Conservation (phyloP, 2,113 vertebrate species). For the Podocnemis expansa region DNA sequence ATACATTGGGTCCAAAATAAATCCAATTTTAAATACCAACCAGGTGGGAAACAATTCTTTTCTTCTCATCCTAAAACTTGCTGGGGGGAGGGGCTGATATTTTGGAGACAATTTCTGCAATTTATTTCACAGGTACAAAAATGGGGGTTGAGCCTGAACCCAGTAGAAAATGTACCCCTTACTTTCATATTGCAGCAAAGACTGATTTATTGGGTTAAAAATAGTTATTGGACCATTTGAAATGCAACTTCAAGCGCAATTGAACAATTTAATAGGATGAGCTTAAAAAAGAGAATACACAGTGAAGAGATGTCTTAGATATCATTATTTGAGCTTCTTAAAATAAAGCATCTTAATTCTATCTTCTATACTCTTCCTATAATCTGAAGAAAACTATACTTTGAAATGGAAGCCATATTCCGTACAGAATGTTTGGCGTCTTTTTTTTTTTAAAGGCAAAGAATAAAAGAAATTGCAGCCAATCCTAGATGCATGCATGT, state of each 20-base stretch:
- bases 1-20: neutral
- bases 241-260: neutral
- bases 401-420: no score
- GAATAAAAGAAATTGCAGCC: neutral
- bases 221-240: neutral
- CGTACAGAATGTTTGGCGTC: no score
- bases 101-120: neutral
- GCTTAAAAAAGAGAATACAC: neutral
- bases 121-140: neutral
- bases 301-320: neutral
- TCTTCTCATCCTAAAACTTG: neutral
- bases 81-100: neutral
- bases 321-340: slow-evolving; percentile 29
- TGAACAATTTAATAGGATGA: slow-evolving; percentile 24
- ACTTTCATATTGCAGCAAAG: neutral
- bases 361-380: slow-evolving; percentile 15
- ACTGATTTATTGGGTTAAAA: neutral
- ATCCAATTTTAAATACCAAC: neutral
- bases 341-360: neutral
- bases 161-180: neutral
- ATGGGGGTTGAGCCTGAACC: neutral
- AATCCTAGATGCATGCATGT: rapidly evolving
- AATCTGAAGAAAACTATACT: neutral
- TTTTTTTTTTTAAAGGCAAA: neutral
- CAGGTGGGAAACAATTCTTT: neutral